Conservation (phyloP, 1,140 invertebrate genomes). For the Holcopasites calliopsidis region DNA sequence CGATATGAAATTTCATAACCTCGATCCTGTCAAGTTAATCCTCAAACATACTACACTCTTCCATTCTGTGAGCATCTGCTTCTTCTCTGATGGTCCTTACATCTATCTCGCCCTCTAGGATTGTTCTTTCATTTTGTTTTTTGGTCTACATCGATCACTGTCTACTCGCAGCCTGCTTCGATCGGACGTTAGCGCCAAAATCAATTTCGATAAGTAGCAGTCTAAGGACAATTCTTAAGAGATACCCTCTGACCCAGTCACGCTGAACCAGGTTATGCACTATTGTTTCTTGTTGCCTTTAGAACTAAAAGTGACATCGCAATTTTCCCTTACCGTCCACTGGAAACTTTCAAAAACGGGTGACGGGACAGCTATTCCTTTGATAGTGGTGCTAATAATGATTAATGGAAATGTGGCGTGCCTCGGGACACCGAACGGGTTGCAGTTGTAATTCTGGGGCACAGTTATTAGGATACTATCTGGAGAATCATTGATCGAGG, state of each 20-base stretch:
- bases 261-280: neutral
- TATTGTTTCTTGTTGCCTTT: neutral
- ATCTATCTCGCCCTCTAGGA: neutral
- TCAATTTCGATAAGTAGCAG: conserved; percentile 59
- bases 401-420: conserved; percentile 16
- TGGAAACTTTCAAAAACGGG: no score
- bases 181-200: conserved; percentile 30
- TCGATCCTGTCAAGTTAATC: conserved; percentile 42
- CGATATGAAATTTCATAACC: conserved; percentile 66
- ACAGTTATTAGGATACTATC: neutral
- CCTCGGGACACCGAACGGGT: neutral
- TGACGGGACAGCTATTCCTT: neutral
- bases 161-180: no score
- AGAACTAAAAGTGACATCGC: conserved; percentile 13
- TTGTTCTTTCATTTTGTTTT: neutral
- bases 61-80: neutral
- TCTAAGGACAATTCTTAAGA: conserved; percentile 26
- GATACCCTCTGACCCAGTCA: neutral
- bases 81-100: no score
- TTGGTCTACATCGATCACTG: no score
- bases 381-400: conserved; percentile 11
- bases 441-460: neutral
- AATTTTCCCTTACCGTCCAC: neutral
- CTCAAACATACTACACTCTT: neutral
- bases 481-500: neutral